phyloP scores from a whole-genome alignment of 2,113 vertebrate genomes.

The Rhombomys opimus region DNA sequence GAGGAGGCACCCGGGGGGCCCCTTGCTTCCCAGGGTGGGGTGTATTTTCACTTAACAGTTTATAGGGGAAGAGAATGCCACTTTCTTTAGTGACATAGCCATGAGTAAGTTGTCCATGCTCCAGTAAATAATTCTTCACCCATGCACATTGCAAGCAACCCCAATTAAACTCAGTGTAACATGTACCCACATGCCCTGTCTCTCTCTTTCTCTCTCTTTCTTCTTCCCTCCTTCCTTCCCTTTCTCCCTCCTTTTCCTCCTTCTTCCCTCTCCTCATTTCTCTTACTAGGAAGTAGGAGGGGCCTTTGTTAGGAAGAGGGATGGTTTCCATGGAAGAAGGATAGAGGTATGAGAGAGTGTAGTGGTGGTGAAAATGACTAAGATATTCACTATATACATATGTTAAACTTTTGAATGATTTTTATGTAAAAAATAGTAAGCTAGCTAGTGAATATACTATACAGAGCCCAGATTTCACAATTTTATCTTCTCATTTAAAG shows the following conservation, averaged over 20 bases:
- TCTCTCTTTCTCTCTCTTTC: too few species aligned
- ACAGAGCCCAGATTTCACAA: neutral
- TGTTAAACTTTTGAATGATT: neutral
- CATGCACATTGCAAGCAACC: neutral
- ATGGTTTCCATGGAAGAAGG: neutral
- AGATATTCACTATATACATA: neutral
- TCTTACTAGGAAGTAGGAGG: neutral
- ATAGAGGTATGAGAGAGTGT: neutral
- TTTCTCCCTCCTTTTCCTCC: too few species aligned
- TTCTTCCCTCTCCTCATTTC: too few species aligned
- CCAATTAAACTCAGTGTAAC: neutral
- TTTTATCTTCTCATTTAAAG: neutral
- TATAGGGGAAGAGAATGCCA: too few species aligned
- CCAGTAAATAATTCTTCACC: neutral
- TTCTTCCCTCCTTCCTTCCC: neutral
- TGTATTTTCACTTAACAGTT: neutral
- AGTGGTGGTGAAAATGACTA: neutral
- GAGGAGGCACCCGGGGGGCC: neutral
- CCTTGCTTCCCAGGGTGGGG: neutral
- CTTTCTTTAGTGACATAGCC: neutral
- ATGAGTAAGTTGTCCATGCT: neutral
- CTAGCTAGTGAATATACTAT: neutral
- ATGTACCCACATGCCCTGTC: too few species aligned
- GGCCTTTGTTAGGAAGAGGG: neutral
- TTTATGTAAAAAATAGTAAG: neutral